Conservation (phyloP, 2,113 vertebrate species). For the Catagonus wagneri region DNA sequence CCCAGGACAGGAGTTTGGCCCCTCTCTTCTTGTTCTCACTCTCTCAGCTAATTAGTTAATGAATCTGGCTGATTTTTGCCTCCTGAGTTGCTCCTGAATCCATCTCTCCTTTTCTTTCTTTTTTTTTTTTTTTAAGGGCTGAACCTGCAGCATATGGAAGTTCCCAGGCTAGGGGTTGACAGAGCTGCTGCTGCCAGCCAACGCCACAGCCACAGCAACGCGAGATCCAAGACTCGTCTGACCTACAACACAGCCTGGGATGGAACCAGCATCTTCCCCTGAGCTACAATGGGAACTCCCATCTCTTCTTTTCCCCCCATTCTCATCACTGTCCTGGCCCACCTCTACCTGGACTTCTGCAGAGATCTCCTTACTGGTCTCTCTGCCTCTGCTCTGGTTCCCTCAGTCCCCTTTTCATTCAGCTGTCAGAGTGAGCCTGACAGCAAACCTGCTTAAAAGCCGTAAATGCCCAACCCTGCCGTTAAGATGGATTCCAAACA, state of each 20-base stretch:
- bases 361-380: neutral
- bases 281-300: too few species aligned
- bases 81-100: neutral
- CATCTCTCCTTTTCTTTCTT: neutral
- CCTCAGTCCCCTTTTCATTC: neutral
- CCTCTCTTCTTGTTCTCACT: neutral
- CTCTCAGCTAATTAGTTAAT: neutral
- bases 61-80: neutral
- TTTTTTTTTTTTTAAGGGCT: too few species aligned
- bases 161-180: too few species aligned
- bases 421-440: neutral
- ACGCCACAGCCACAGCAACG: too few species aligned
- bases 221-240: too few species aligned
- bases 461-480: neutral
- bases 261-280: too few species aligned
- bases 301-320: neutral
- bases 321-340: neutral
- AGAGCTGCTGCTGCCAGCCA: too few species aligned
- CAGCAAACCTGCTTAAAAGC: neutral
- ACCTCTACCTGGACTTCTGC: neutral
- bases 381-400: neutral
- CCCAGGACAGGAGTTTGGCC: neutral
- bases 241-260: too few species aligned
- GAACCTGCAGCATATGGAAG: too few species aligned
- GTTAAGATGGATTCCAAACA: constrained; percentile 12